Evolutionary conservation across 2,797 vertebrate species (phyloP).

Genomic region (Chanos chanos): DNA sequence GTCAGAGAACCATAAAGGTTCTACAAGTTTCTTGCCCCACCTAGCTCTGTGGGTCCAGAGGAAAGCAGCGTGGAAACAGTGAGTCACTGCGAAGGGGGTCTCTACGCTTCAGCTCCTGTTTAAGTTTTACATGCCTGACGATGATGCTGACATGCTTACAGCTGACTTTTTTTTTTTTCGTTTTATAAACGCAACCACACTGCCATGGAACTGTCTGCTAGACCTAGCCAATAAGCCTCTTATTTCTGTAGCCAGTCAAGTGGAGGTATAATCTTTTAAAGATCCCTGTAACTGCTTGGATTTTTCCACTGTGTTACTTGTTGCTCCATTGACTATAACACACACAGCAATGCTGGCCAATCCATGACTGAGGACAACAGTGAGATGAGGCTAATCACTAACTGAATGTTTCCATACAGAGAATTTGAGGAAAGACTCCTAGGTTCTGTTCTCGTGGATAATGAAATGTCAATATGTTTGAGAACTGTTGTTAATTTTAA

Average conservation of each 20-base stretch:
- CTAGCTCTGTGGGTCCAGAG: too few relatives aligned
- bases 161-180: constrained; percentile 52
- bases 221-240: constrained; percentile 58
- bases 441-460: too few relatives aligned
- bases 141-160: constrained; percentile 41
- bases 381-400: not conserved
- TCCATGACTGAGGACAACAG: constrained; percentile 8
- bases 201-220: constrained; percentile 41
- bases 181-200: constrained; percentile 54
- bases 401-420: constrained; percentile 17
- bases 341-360: not conserved
- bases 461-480: too few relatives aligned
- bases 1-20: too few relatives aligned
- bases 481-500: too few relatives aligned
- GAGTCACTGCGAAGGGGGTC: constrained; percentile 55
- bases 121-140: constrained; percentile 27
- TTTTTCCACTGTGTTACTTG: constrained; percentile 45
- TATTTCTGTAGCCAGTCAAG: constrained; percentile 54
- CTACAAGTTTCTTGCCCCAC: too few relatives aligned
- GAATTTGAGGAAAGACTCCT: too few relatives aligned
- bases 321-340: constrained; percentile 33
- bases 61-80: constrained; percentile 61
- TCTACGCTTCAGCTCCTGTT: constrained; percentile 16
- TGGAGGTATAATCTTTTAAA: constrained; percentile 62
- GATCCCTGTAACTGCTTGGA: constrained; percentile 43